These are phyloP conservation scores for Petromus typicus DNA, from an alignment of 2,113 vertebrate species.

Conservation along the genomic window DNA sequence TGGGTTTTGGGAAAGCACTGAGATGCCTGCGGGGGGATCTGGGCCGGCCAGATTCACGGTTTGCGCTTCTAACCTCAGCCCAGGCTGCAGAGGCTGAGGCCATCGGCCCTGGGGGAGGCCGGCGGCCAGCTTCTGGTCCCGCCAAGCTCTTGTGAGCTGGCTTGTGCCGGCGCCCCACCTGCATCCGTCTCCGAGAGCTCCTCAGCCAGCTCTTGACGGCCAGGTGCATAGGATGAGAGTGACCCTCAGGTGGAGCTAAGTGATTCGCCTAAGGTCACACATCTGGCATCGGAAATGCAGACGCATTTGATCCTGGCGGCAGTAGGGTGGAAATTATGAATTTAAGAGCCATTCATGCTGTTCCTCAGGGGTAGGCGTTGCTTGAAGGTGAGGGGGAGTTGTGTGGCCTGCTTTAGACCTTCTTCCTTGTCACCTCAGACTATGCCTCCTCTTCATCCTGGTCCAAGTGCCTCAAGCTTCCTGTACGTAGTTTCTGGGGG, in stretches of 20 bases:
- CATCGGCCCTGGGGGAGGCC: background rate
- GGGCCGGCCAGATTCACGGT: fast-evolving
- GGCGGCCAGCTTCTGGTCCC: background rate
- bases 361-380: no score
- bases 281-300: fast-evolving
- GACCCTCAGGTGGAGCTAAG: background rate
- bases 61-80: fast-evolving
- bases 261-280: background rate
- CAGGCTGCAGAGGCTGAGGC: no score
- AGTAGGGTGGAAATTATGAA: background rate
- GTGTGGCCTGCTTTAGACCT: background rate
- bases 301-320: background rate
- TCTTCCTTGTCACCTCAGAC: background rate
- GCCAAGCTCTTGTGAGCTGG: background rate
- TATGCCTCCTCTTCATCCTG: background rate
- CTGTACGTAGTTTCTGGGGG: background rate
- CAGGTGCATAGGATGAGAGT: fast-evolving
- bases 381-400: background rate
- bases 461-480: background rate
- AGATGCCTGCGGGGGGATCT: background rate
- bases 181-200: fast-evolving
- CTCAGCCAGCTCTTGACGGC: background rate
- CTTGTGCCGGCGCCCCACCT: fast-evolving
- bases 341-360: background rate
- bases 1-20: background rate